A percentile compares a stretch with the other conserved stretches of the same genome.
Conservation (phyloP, 2,113 vertebrate species). For the Rhea americana region DNA sequence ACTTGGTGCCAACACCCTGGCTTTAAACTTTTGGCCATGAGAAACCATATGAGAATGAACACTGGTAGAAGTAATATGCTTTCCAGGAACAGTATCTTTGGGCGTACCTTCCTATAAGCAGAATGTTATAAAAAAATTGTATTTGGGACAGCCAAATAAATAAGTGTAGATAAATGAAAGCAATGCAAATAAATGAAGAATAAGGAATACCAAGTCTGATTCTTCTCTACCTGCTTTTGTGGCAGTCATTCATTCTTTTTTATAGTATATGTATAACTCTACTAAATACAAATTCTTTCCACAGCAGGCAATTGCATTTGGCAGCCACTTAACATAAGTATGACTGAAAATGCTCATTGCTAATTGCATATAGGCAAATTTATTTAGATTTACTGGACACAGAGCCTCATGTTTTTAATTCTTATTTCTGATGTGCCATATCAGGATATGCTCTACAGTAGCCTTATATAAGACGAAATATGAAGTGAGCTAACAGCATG, state of each 20-base stretch:
- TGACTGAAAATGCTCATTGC: neutral
- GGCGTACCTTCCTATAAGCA: neutral
- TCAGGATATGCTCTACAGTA: neutral
- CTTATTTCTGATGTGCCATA: neutral
- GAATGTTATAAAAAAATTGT: neutral
- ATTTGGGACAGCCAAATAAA: neutral
- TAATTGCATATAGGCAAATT: neutral
- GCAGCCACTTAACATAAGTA: neutral
- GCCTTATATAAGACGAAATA: conserved; percentile 11
- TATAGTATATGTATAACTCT: neutral
- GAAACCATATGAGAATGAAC: neutral
- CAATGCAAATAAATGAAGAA: neutral
- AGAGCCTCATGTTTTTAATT: neutral
- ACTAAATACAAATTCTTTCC: neutral
- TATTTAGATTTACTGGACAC: neutral
- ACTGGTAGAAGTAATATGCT: neutral
- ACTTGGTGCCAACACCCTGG: neutral
- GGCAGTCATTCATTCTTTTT: neutral
- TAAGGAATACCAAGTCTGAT: neutral
- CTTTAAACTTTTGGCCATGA: neutral
- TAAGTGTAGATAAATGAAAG: neutral
- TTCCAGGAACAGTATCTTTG: neutral
- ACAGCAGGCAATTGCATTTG: neutral
- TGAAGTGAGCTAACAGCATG: conserved; percentile 13
- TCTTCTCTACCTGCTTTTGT: neutral